These are phyloP conservation scores for Tetraodon nigroviridis DNA, from an alignment of 2,113 vertebrate genomes.

Conservation along the genomic window DNA sequence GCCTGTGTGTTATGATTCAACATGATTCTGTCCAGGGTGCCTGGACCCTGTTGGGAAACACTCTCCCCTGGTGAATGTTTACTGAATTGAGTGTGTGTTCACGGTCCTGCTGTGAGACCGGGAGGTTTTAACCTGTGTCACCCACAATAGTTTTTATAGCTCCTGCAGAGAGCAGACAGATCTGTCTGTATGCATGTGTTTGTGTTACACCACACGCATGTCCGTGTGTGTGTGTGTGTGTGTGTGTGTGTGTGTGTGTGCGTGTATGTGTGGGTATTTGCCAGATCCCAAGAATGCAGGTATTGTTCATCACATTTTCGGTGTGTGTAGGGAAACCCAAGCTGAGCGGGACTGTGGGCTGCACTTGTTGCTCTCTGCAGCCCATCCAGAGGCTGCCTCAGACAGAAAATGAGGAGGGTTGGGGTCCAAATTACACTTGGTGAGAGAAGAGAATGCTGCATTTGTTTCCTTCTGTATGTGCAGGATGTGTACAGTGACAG, in stretches of 20 bases:
- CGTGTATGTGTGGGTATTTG: slow-evolving; percentile 20
- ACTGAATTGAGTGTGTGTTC: slow-evolving; percentile 47
- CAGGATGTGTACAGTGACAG: slow-evolving; percentile 45
- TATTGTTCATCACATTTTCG: slow-evolving; percentile 69
- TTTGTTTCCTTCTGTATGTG: slow-evolving; percentile 65
- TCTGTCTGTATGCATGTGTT: slow-evolving; percentile 5
- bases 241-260: background rate
- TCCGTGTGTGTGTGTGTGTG: slow-evolving; percentile 12
- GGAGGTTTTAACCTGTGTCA: slow-evolving; percentile 16
- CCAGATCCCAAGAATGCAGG: slow-evolving; percentile 55
- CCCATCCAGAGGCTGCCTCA: slow-evolving; percentile 60
- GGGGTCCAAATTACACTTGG: slow-evolving; percentile 70
- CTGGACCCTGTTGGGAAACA: slow-evolving; percentile 45
- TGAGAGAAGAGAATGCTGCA: slow-evolving; percentile 68
- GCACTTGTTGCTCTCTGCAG: slow-evolving; percentile 49
- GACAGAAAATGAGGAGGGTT: slow-evolving; percentile 75
- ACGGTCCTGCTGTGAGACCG: slow-evolving; percentile 18
- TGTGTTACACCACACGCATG: slow-evolving; percentile 15
- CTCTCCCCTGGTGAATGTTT: slow-evolving; percentile 29
- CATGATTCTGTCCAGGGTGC: slow-evolving; percentile 30
- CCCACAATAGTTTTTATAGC: slow-evolving; percentile 45
- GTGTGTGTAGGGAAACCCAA: slow-evolving; percentile 63
- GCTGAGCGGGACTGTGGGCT: slow-evolving; percentile 38
- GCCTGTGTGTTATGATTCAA: slow-evolving; percentile 43
- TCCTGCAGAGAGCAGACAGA: slow-evolving; percentile 21